Evolutionary conservation across 2,797 vertebrate species (phyloP), one percentile per base, ranked within the genome.

Genomic region (Gobio occitaniae): DNA sequence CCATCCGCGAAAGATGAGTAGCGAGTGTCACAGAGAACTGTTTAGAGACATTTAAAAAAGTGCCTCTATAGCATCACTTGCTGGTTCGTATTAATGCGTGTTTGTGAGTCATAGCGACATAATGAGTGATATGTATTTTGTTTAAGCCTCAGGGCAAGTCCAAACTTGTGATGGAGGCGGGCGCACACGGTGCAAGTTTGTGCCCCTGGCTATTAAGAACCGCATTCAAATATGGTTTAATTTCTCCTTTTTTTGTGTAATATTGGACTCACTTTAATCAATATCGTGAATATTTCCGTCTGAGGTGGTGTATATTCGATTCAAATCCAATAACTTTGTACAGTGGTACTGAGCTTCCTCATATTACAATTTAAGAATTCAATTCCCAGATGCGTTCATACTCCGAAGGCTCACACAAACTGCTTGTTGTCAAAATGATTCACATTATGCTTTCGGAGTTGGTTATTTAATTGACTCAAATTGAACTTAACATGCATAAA

Each of bases 91-190:
- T 36, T n/a, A 78, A 82, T 52, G 25, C 1, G 25, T 65, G 48
- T 72, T 50, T 21, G 32, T 66, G 59, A 82, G 74, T 12, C 59
- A 48, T 13, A 74, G 52, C n/a, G 25, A 84, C 59, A 70, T 86
- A 52, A 52, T 80, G 69, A 83, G 76, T 15, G 47, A 44, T 81
- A 17, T 82, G 29, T 65, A 71, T 84, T 78, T 84, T 79, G 70
- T 87, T 65, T 41, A 82, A 84, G 86, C 78, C 81, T 56, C 29
- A 78, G 82, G 78, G 25, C 69, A 87, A 69, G 59, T 76, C 83
- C 61, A 29, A 12, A 7, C 56, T 29, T 56, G 29, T 44, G 63
- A 68, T 80, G 32, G 63, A 69, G 52, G 47, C 25, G 36, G 61
- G 8, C 48, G 3, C 15, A 11, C 7, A 10, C 0, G 36, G n/a